phyloP scores from a whole-genome alignment of 2,113 vertebrate genomes.

The Rostratula benghalensis region DNA sequence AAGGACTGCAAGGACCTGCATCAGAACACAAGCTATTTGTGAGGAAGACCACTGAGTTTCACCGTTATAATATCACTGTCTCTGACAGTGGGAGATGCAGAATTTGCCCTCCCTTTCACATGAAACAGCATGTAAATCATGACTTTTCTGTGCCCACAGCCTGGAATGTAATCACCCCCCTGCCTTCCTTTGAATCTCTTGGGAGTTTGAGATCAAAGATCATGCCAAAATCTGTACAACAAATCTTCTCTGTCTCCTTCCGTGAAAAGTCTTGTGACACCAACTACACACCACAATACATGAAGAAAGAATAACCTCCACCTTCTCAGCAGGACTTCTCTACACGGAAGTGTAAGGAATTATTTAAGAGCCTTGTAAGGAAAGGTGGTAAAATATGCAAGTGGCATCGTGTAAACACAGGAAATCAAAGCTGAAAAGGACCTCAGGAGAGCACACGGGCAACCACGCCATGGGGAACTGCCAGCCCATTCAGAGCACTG shows the following conservation, averaged over 20 bases:
- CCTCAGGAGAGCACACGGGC: background rate
- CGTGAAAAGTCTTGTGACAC: background rate
- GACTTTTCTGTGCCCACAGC: background rate
- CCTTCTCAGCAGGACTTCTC: background rate
- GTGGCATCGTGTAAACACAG: background rate
- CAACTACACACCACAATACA: background rate
- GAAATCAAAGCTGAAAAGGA: background rate
- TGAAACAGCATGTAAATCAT: accelerated
- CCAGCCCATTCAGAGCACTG: background rate
- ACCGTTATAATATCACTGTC: background rate
- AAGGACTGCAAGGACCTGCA: background rate
- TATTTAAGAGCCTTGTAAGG: background rate
- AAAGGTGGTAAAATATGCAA: background rate
- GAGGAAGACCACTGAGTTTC: background rate
- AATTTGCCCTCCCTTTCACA: background rate
- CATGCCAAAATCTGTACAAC: background rate
- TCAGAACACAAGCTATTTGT: background rate
- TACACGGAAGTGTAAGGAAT: background rate
- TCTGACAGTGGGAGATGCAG: background rate
- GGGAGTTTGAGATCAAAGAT: background rate
- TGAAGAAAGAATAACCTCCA: accelerated
- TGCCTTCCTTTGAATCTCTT: background rate
- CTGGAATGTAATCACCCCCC: too few relatives aligned
- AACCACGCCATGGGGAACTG: accelerated
- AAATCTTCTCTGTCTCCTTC: background rate